Conservation (phyloP, 2,113 vertebrate species). For the Marmota monax region DNA sequence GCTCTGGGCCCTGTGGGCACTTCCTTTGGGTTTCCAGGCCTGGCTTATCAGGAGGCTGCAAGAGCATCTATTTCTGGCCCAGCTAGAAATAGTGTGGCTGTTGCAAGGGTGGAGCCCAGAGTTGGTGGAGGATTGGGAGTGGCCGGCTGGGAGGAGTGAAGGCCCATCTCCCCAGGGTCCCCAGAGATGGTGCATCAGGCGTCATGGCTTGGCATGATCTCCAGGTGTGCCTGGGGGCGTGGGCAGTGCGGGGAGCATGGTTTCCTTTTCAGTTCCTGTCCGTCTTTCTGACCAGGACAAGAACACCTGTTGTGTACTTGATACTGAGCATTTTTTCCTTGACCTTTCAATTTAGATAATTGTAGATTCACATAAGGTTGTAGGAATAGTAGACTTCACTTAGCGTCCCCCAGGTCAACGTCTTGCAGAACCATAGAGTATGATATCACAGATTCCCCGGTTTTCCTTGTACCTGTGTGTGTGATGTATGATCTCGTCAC, state of each 20-base stretch:
- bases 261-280: too few species aligned
- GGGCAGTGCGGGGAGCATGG: accelerated
- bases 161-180: too few species aligned
- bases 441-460: accelerated
- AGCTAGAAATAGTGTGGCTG: slow-evolving; percentile 62
- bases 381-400: neutral
- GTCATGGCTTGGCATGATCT: neutral
- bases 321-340: neutral
- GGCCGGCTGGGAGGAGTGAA: accelerated
- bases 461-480: neutral
- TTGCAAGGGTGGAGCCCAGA: neutral
- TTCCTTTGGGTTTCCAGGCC: slow-evolving; percentile 70
- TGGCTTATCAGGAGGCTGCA: slow-evolving; percentile 72
- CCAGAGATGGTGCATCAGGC: accelerated
- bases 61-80: slow-evolving; percentile 59
- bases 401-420: accelerated
- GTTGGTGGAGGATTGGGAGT: neutral
- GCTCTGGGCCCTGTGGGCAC: neutral
- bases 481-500: neutral
- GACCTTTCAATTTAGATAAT: neutral
- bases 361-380: neutral
- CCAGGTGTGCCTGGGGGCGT: accelerated
- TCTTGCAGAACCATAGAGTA: neutral
- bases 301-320: neutral
- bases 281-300: neutral